A percentile compares a stretch with the other conserved stretches of the same genome.
phyloP scores from a whole-genome alignment of 1,140 invertebrate species.

The Coptotermes formosanus region DNA sequence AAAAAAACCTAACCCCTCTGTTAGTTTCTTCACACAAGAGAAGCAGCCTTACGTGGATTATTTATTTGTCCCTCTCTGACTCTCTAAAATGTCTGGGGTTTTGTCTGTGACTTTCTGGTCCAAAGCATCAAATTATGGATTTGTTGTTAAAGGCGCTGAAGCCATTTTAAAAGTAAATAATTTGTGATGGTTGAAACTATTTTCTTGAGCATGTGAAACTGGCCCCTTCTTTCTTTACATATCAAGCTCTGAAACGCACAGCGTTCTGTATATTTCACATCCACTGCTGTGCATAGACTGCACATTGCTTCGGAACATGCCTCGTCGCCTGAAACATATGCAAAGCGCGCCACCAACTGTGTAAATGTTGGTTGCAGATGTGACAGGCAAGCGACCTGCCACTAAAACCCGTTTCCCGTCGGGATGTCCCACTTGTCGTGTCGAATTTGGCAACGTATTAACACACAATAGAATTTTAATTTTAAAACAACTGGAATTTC shows the following conservation, averaged over 20 bases:
- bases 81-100: too few species aligned
- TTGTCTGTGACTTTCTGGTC: too few species aligned
- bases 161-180: not conserved
- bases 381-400: not conserved
- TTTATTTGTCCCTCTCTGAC: too few species aligned
- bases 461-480: not conserved
- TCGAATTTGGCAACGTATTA: not conserved
- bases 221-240: not conserved
- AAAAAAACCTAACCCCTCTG: too few species aligned
- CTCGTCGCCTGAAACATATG: not conserved
- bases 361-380: not conserved
- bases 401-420: not conserved
- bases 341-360: not conserved
- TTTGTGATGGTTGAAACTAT: not conserved
- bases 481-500: not conserved
- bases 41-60: too few species aligned
- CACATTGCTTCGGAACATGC: not conserved
- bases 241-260: not conserved
- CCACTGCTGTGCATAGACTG: not conserved
- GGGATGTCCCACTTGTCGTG: not conserved
- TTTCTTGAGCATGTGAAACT: not conserved
- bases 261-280: not conserved
- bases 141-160: not conserved
- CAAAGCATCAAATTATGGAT: too few species aligned
- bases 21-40: too few species aligned